Base-by-base conservation (phyloP, 2,797 vertebrate genomes). In the Coilia nasus region DNA sequence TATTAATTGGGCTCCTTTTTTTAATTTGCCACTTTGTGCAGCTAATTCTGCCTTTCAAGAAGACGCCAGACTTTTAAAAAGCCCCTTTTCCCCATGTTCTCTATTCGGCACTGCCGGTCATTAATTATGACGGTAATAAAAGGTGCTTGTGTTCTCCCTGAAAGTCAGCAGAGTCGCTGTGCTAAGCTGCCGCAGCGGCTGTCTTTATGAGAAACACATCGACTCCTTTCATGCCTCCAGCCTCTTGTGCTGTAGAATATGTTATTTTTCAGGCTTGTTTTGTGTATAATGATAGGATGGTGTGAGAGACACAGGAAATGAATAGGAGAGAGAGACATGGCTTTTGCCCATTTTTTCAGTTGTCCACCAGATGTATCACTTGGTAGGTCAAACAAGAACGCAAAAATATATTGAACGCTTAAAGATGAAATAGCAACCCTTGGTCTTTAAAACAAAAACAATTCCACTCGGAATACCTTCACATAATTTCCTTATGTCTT, bases 71-170 rank as follows among this genome's bases (percentile, higher is more conserved):
- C 85, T 90, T 88, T 56, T 81, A 89, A 87, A 85, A 82, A 67
- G 6, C 25, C 3, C 12, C 83, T 82, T 85, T 86, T 84, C 25
- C 14, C 64, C 15, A 31, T 41, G 67, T 54, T 54, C 50, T 1
- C 50, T 86, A 85, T 59, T 86, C 47, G 71, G 83, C 88, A 86
- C 90, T 89, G 87, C 46, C 83, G 85, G 88, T 91, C 89, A 88
- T 90, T 90, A 91, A 92, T 91, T 90, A 90, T 89, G 86, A 86
- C 62, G 75, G 83, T 88, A 87, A 89, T 89, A 90, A 90, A 90
- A 91, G 88, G 87, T 90, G 88, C 83, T 88, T 90, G 88, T 90
- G 87, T 87, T 91, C 86, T 84, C 85, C 83, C 88, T 86, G 81
- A 86, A 84, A 91, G 86, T 82, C 67, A 50, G 81, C 87, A 82